Percentiles rank a stretch among this genome's conserved stretches.
Evolutionary conservation across 2,888 invertebrate genomes (phyloP).

Genomic region (Cecidostiba fungosa): DNA sequence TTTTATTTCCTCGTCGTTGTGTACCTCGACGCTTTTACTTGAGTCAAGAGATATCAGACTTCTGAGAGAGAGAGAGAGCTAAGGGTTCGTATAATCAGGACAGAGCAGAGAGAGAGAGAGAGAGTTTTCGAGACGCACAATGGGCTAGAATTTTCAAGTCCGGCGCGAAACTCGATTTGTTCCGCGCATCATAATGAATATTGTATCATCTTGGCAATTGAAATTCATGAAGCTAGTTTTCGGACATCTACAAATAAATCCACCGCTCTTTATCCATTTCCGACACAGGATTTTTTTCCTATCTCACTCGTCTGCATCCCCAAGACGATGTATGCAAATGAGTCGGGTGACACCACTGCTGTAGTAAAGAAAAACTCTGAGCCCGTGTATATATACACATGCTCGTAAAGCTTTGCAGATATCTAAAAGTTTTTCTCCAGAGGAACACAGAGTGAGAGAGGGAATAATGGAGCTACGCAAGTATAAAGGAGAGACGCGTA

Average conservation of each 20-base stretch:
- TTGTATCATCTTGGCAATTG: no score
- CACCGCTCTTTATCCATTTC: neutral
- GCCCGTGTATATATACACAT: conserved; percentile 23
- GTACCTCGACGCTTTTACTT: neutral
- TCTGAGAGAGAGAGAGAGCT: neutral
- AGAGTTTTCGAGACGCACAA: neutral
- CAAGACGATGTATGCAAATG: conserved; percentile 43
- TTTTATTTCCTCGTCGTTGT: conserved; percentile 40
- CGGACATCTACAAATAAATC: no score
- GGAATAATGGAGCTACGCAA: conserved; percentile 36
- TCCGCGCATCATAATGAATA: neutral
- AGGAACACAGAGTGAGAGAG: neutral
- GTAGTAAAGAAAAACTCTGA: conserved; percentile 34
- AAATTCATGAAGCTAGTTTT: no score
- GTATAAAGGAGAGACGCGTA: conserved; percentile 1
- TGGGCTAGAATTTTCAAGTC: neutral
- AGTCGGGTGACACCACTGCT: conserved; percentile 20
- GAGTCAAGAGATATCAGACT: neutral
- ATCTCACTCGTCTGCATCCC: neutral
- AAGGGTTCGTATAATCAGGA: neutral
- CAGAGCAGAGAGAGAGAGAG: neutral
- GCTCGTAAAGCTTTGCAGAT: conserved; percentile 55
- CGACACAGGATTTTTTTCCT: neutral
- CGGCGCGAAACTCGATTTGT: neutral
- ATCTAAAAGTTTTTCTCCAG: conserved; percentile 48